Base-by-base conservation (phyloP, 2,797 vertebrate species). In the Psittacula echo region DNA sequence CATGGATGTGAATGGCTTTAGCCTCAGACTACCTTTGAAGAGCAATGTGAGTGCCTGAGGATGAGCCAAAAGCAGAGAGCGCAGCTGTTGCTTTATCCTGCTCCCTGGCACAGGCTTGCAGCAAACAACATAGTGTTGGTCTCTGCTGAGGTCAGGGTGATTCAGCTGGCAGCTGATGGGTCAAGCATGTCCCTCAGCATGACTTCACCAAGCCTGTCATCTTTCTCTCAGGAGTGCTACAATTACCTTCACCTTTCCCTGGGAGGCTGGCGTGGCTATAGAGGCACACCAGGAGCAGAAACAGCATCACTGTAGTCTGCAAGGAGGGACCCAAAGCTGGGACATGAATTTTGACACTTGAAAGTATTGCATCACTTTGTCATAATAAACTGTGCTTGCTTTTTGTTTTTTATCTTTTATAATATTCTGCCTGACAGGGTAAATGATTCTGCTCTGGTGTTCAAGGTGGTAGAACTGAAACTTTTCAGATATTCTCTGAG, bases 11-110 rank as follows among this genome's bases (percentile, higher is more conserved):
- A 78, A 30, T 54, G 66, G 60, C 67, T 82, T 70, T 76, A 70
- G 47, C 75, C 81, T 85, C 27, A 12, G 41, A 51, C 54, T 82
- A 13, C 84, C 78, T 79, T 62, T 85, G 89, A 70, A 47, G 24
- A 37, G 66, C 39, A 14, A 2, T 1, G 3, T 1, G 61, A 14
- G 44, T 58, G 83, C 23, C 66, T 41, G 70, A 64, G 47, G 24
- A 50, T n/a, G 44, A 85, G 87, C 89, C 89, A 87, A 70, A 81
- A 54, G 51, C 22, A 42, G 50, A 19, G 39, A 42, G 47, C 0
- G 24, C 84, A 94, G 87, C 91, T 93, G 71, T 71, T 90, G 87
- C 60, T 50, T 76, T 68, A 67, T 62, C 22, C 58, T 54, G 71
- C 4, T 19, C 71, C 30, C 34, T 66, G 77, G 71, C 70, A 61